Base-by-base conservation (phyloP, 2,797 vertebrate genomes). In the Hydrolagus colliei region DNA sequence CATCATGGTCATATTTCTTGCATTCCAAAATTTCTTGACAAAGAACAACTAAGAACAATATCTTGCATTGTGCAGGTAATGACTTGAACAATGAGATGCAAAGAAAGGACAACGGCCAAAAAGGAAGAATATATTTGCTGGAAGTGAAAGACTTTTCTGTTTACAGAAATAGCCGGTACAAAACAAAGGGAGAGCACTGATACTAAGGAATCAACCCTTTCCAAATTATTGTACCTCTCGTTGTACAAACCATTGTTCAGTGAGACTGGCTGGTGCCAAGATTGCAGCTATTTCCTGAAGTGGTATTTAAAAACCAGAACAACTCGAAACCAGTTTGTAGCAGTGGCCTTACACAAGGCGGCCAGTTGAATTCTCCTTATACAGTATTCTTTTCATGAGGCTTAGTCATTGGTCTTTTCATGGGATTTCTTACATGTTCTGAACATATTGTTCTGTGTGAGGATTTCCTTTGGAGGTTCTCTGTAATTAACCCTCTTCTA, bases 241-340 rank as follows among this genome's bases (percentile, higher is more conserved):
- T 41, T 71, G 27, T 11, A 11, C 71, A 32, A 84, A 32, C 65
- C 65, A 84, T 84, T 84, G 79, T 84, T 71, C 18, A 71, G 65
- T 41, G 32, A 84, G 79, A 84, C 79, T 68, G 12, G 65, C 79
- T 84, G 79, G 79, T 71, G 79, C 79, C 79, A 14, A 63, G 32
- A 11, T 35, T 35, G 27, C 18, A 71, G 32, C 41, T n/a, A 84
- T 71, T 84, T 67, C 10, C 16, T 67, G 65, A 35, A 67, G 63
- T 6, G 65, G 18, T 71, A 84, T 35, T 84, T 71, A 41, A 84
- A 71, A 84, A 52, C 32, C 27, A n/a, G 65, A 84, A 12, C 27
- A 4, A 71, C 79, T 71, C 79, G 6, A 9, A 11, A 27, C 32
- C 5, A 10, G 65, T 84, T 71, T 84, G 41, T 41, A n/a, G 79